Percentiles rank a stretch among this genome's conserved stretches.
Evolutionary conservation across 2,113 vertebrate genomes (phyloP).

Genomic region (Haplotaxodon microlepis): DNA sequence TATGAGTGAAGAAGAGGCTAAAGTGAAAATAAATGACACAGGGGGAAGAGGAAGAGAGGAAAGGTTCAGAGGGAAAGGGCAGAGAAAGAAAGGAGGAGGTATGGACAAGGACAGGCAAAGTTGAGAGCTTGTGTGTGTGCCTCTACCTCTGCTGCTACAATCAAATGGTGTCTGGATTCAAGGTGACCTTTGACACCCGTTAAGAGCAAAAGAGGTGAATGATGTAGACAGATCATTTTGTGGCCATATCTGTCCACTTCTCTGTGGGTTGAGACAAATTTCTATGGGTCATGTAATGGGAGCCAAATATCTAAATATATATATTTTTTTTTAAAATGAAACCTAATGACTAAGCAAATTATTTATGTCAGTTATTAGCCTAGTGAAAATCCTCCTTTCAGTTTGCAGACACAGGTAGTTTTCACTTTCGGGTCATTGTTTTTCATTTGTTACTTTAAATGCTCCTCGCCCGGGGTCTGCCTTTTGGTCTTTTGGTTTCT

Average conservation of each 20-base stretch:
- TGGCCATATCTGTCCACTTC: conserved; percentile 13
- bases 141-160: neutral
- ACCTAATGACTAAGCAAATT: neutral
- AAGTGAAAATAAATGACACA: neutral
- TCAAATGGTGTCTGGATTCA: conserved; percentile 19
- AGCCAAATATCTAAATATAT: neutral
- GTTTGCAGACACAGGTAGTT: neutral
- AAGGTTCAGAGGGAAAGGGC: conserved; percentile 4
- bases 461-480: neutral
- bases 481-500: neutral
- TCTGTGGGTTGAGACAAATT: neutral
- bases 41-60: neutral
- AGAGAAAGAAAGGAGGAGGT: neutral
- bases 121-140: neutral
- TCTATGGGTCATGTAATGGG: neutral
- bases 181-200: conserved; percentile 44
- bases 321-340: neutral
- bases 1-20: neutral
- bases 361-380: neutral
- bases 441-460: neutral
- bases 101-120: conserved; percentile 21
- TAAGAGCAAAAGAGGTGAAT: neutral
- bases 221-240: conserved; percentile 36
- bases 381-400: neutral
- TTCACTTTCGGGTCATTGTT: neutral